A percentile compares a stretch with the other conserved stretches of the same genome.
These are phyloP conservation scores for Dendrolimus kikuchii DNA, from an alignment of 1,140 invertebrate species.

Conservation along the genomic window DNA sequence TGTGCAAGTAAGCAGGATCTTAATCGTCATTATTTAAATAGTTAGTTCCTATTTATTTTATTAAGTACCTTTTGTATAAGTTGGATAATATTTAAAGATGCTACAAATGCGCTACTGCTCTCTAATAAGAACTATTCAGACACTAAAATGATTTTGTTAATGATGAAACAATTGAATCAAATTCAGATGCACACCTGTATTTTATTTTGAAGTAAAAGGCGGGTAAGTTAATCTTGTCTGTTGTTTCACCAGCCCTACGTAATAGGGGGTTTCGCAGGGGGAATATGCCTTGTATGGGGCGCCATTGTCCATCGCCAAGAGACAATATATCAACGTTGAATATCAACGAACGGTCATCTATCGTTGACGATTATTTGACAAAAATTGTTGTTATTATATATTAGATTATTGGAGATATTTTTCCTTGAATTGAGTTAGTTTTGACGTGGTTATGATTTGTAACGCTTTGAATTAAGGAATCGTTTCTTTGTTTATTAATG, in stretches of 20 bases:
- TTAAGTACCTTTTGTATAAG: too few species aligned
- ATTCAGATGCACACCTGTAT: too few species aligned
- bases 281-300: slow-evolving; percentile 32
- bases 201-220: neutral
- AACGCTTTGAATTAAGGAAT: too few species aligned
- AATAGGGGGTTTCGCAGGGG: slow-evolving; percentile 27
- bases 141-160: too few species aligned
- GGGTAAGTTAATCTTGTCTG: neutral
- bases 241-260: slow-evolving; percentile 27
- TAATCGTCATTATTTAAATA: too few species aligned
- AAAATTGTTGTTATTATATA: slow-evolving; percentile 23
- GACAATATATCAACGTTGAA: slow-evolving; percentile 44
- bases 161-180: too few species aligned
- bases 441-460: slow-evolving; percentile 5
- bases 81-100: too few species aligned
- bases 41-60: too few species aligned
- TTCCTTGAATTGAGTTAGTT: slow-evolving; percentile 17
- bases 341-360: slow-evolving; percentile 42
- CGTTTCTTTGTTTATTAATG: slow-evolving; percentile 1
- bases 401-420: slow-evolving; percentile 23
- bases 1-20: too few species aligned
- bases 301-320: slow-evolving; percentile 29
- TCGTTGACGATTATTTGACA: slow-evolving; percentile 33
- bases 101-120: too few species aligned
- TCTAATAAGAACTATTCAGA: too few species aligned